Conservation (phyloP, 2,797 vertebrate genomes). For the Mus minutoides region DNA sequence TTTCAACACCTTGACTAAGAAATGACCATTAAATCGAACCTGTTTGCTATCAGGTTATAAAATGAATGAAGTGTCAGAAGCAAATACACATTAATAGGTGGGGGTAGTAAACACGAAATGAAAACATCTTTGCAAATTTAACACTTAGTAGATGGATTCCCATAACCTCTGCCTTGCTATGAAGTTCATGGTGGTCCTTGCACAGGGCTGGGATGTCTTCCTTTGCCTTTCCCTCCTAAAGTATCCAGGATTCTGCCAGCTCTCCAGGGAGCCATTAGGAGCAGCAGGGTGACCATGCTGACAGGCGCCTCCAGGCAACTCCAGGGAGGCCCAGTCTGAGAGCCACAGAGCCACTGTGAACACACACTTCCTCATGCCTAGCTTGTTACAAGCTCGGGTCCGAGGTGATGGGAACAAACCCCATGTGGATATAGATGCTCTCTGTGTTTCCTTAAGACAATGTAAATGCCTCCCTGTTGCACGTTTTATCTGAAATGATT, state of each 20-base stretch:
- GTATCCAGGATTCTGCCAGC: neutral
- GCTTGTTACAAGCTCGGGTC: neutral
- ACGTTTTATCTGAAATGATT: conserved; percentile 19
- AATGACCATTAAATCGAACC: conserved; percentile 42
- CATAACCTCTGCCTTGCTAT: neutral
- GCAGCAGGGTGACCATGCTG: neutral
- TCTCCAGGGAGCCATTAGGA: neutral
- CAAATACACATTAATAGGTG: conserved; percentile 34
- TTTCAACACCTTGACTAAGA: conserved; percentile 56
- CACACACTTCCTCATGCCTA: conserved; percentile 9
- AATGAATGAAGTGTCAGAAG: conserved; percentile 16
- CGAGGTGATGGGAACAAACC: neutral
- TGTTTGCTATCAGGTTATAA: conserved; percentile 11
- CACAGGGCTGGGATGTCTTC: conserved; percentile 5
- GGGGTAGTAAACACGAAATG: conserved; percentile 32
- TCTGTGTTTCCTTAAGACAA: conserved; percentile 54
- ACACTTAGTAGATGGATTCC: conserved; percentile 21
- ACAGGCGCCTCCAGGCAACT: neutral
- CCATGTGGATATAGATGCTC: neutral
- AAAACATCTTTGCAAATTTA: conserved; percentile 44
- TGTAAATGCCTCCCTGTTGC: conserved; percentile 15
- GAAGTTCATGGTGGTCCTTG: conserved; percentile 52
- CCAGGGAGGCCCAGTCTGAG: neutral
- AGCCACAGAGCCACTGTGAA: conserved; percentile 31
- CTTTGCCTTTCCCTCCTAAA: conserved; percentile 50